These are phyloP conservation scores for Hycleus phaleratus DNA, from an alignment of 1,140 invertebrate genomes.

Conservation along the genomic window DNA sequence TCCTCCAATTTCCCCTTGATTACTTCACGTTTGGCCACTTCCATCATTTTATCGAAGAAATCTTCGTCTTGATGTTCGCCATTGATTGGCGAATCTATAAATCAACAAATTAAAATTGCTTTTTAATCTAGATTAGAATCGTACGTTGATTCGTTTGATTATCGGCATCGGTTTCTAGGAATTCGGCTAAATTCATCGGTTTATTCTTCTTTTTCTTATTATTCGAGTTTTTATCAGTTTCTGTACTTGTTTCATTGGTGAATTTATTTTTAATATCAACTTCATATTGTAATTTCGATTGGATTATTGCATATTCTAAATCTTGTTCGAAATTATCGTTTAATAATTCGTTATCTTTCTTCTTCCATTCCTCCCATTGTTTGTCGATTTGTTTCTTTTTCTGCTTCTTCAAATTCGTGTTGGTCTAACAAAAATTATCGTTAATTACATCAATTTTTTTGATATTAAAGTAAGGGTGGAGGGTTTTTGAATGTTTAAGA, in stretches of 20 bases:
- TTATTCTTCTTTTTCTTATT: constrained; percentile 58
- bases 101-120: too few relatives aligned
- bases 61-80: constrained; percentile 33
- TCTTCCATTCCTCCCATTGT: constrained; percentile 55
- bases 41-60: constrained; percentile 62
- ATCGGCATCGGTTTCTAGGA: constrained; percentile 33
- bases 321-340: constrained; percentile 45
- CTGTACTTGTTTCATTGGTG: neutral
- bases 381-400: constrained; percentile 39
- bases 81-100: neutral
- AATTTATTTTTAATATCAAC: neutral
- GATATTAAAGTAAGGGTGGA: neutral
- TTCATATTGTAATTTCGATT: neutral
- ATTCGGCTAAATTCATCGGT: constrained; percentile 59
- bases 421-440: neutral
- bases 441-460: neutral
- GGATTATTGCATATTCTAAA: neutral
- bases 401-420: constrained; percentile 6
- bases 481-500: neutral
- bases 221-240: constrained; percentile 36
- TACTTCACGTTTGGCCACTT: constrained; percentile 56
- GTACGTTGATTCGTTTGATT: constrained; percentile 5
- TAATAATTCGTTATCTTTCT: constrained; percentile 53
- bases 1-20: constrained; percentile 58
- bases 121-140: too few relatives aligned